A percentile compares a stretch with the other conserved stretches of the same genome.
Conservation (phyloP, 2,113 vertebrate genomes). For the Callospermophilus lateralis region DNA sequence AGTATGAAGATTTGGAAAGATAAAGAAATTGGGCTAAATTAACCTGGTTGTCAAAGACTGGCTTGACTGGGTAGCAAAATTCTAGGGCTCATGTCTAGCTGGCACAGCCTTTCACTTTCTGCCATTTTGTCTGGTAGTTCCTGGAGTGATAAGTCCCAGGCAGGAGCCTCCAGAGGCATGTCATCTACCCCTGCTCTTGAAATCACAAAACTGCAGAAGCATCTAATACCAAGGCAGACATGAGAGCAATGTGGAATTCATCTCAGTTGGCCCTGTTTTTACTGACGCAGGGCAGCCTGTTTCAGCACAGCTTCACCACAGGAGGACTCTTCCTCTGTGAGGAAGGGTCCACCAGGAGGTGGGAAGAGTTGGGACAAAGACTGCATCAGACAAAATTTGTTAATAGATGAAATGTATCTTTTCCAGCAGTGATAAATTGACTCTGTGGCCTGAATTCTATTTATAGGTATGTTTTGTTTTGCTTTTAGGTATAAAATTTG, state of each 20-base stretch:
- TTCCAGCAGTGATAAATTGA: slow-evolving; percentile 41
- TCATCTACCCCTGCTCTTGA: neutral
- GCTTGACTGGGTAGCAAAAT: neutral
- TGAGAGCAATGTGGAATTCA: neutral
- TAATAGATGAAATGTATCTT: slow-evolving; percentile 37
- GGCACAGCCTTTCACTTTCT: neutral
- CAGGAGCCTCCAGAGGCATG: neutral
- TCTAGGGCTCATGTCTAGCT: neutral
- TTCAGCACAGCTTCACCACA: neutral
- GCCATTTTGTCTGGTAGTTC: neutral
- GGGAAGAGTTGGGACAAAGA: slow-evolving; percentile 34
- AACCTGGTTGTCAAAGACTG: neutral
- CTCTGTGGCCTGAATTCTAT: slow-evolving; percentile 43
- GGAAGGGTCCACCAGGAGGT: neutral
- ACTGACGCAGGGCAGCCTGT: neutral
- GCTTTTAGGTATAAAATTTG: slow-evolving; percentile 56
- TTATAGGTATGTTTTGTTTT: slow-evolving; percentile 61
- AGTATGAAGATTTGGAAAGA: slow-evolving; percentile 26
- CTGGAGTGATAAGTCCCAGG: neutral
- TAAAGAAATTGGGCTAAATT: slow-evolving; percentile 58
- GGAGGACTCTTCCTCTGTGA: neutral
- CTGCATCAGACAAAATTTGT: slow-evolving; percentile 30
- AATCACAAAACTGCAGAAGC: neutral
- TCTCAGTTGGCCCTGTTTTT: neutral
- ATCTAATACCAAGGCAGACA: neutral